phyloP scores from a whole-genome alignment of 2,888 invertebrate species.

The Hesperia comma region DNA sequence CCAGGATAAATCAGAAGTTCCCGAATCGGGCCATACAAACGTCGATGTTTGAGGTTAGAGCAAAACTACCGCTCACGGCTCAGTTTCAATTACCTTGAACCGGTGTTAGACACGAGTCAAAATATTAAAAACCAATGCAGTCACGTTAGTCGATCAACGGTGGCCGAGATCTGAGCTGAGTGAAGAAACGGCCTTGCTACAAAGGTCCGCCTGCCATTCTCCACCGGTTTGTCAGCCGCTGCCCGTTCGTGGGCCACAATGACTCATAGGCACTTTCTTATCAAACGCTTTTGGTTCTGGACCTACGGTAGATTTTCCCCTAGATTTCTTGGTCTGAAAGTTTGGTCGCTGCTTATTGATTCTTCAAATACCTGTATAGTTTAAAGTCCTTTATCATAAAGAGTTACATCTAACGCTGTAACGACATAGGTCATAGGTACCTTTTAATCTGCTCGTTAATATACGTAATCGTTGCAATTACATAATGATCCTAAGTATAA shows the following conservation, averaged over 20 bases:
- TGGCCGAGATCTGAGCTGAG: constrained; percentile 24
- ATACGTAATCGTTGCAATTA: too few species aligned
- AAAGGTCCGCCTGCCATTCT: constrained; percentile 72
- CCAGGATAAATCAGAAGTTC: too few species aligned
- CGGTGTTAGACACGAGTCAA: not conserved
- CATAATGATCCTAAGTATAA: too few species aligned
- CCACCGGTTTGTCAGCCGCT: constrained; percentile 61
- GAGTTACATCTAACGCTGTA: too few species aligned
- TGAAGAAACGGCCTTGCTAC: constrained; percentile 62
- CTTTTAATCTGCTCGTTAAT: too few species aligned
- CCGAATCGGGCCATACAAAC: too few species aligned
- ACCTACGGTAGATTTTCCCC: not conserved
- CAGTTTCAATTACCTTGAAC: constrained; percentile 15
- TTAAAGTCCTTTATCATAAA: too few species aligned
- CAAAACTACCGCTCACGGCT: not conserved
- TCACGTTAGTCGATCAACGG: constrained; percentile 19
- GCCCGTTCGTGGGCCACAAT: constrained; percentile 34
- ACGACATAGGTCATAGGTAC: too few species aligned
- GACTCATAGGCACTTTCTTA: constrained; percentile 42
- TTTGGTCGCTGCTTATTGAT: too few species aligned
- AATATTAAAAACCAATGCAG: constrained; percentile 30
- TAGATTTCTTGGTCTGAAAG: too few species aligned
- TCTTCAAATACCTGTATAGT: too few species aligned
- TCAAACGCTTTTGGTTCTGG: not conserved
- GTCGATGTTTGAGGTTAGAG: too few species aligned